Evolutionary conservation across 53 echinoderm and acorn worm genomes (phyloP), one percentile per base, ranked within the genome.

Genomic region (Actinopyga echinites): DNA sequence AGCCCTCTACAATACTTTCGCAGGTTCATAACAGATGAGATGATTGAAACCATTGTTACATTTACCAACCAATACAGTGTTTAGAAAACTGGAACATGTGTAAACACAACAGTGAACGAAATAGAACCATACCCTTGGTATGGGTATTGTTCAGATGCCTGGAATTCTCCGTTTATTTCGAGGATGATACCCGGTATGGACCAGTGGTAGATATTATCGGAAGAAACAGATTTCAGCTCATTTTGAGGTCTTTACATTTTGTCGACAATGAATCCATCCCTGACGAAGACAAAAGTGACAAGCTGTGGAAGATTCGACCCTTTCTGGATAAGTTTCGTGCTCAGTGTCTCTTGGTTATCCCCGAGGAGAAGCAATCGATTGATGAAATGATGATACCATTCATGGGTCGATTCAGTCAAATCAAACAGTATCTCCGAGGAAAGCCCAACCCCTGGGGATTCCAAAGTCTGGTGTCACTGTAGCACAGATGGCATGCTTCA

Each of bases 251-350:
- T 59, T 24, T 59, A 59, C 60, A 59, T 26, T 59, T 59, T 26
- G 60, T 11, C 5, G 28, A 59, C 60, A 59, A 11, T 59, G 60
- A 59, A 22, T 22, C 60, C 60, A 59, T 59, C 28, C 40, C 60
- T 59, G 60, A 59, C 60, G 60, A 59, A 59, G 60, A 59, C 60
- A 59, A 59, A 59, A 11, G 5, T 26, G 60, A 59, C 60, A 59
- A 59, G 60, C 60, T 59, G 60, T 59, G 60, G 60, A 59, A 59
- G 60, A 59, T 59, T 59, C 60, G 28, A 59, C 60, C 60, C 28
- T 59, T 59, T 11, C 60, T 59, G 60, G 60, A 59, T 59, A 59
- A 59, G 60, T 59, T 59, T 59, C 60, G 13, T 59, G 60, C 60
- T 22, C 60, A 59, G 60, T 59, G 60, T 59, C 60, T 59, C 60